A percentile compares a stretch with the other conserved stretches of the same genome.
These are phyloP conservation scores for Dugesia japonica DNA, from an alignment of 2,888 invertebrate genomes.

Conservation along the genomic window DNA sequence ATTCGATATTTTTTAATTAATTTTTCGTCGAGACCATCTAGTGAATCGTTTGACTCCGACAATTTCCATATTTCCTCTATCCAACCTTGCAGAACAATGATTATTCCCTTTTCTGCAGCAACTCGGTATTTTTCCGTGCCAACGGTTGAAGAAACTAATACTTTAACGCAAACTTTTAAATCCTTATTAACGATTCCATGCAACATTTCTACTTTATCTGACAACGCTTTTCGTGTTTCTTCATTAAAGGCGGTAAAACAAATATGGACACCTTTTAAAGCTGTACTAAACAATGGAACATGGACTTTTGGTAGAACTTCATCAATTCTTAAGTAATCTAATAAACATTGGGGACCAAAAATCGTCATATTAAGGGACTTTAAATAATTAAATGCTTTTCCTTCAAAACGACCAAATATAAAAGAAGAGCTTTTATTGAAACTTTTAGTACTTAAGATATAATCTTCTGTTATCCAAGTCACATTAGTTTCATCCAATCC, in stretches of 20 bases:
- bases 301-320: conserved; percentile 32
- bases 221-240: conserved; percentile 21
- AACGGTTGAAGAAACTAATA: conserved; percentile 36
- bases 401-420: conserved; percentile 22
- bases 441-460: not conserved
- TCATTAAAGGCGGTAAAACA: conserved; percentile 30
- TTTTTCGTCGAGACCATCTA: conserved; percentile 5
- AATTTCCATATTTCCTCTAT: conserved; percentile 49
- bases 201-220: conserved; percentile 28
- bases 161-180: conserved; percentile 33
- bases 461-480: not conserved
- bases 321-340: conserved; percentile 31
- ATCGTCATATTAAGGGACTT: not conserved
- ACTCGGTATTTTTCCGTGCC: conserved; percentile 50
- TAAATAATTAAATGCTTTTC: conserved; percentile 25
- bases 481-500: not conserved
- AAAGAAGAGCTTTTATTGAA: not conserved
- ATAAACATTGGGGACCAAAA: conserved; percentile 32
- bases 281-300: conserved; percentile 34
- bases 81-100: conserved; percentile 66
- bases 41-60: conserved; percentile 26
- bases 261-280: conserved; percentile 24
- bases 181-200: conserved; percentile 30
- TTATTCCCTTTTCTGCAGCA: conserved; percentile 57
- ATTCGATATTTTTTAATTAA: conserved; percentile 21